Percentiles rank a stretch among this genome's conserved stretches.
These are phyloP conservation scores for Scaptomyza graminum DNA, from an alignment of 1,140 invertebrate genomes.

Conservation along the genomic window DNA sequence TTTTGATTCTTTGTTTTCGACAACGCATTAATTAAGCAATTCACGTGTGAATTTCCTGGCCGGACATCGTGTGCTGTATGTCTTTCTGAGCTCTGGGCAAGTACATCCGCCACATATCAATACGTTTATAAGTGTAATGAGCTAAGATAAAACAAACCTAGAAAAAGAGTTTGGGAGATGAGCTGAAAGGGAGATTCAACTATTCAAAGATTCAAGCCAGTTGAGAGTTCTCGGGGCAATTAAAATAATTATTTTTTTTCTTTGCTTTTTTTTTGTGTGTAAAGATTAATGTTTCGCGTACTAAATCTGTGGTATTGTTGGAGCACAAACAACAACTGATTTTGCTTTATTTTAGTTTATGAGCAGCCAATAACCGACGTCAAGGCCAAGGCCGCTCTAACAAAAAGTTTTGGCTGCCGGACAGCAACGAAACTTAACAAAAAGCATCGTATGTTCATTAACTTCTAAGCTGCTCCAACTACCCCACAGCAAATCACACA, in stretches of 20 bases:
- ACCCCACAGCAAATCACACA: conserved; percentile 26
- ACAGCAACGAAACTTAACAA: conserved; percentile 17
- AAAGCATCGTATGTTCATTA: conserved; percentile 50
- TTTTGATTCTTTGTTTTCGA: conserved; percentile 20
- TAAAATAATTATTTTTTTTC: not conserved
- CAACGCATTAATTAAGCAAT: conserved; percentile 59
- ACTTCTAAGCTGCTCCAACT: conserved; percentile 50
- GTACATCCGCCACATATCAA: conserved; percentile 38
- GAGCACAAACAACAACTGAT: conserved; percentile 3
- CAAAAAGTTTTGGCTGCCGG: conserved; percentile 11
- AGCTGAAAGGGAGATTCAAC: conserved; percentile 1
- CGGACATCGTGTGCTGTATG: conserved; percentile 29
- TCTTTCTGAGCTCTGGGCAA: conserved; percentile 12
- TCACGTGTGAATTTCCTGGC: conserved; percentile 66
- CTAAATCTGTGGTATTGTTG: not conserved
- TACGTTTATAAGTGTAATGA: conserved; percentile 26
- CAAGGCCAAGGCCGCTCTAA: conserved; percentile 48
- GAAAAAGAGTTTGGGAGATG: not conserved
- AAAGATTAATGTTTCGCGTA: conserved; percentile 17
- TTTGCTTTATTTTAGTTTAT: conserved; percentile 45
- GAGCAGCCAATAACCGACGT: conserved; percentile 53
- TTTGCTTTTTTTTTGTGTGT: not conserved
- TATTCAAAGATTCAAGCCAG: not conserved
- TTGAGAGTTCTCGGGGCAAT: not conserved
- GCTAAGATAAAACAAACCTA: not conserved